These are phyloP conservation scores for Sebastes matsubarae DNA, from an alignment of 2,797 vertebrate genomes.

Conservation along the genomic window DNA sequence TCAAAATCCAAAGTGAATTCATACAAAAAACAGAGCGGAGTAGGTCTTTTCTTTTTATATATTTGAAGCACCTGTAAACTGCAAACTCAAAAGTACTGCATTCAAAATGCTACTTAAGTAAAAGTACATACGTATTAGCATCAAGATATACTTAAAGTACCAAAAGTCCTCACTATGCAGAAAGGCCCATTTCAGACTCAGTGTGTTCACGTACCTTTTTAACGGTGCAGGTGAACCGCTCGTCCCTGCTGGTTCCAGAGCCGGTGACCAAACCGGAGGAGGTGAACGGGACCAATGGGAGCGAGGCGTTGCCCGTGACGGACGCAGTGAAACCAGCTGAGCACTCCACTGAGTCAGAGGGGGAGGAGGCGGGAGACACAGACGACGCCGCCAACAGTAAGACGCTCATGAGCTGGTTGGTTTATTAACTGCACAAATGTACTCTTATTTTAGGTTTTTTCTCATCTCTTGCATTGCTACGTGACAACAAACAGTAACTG, in stretches of 20 bases:
- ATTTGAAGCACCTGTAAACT: neutral
- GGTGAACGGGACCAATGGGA: slow-evolving; percentile 83
- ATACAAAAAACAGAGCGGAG: neutral
- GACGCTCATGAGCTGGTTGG: neutral
- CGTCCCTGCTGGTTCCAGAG: slow-evolving; percentile 90
- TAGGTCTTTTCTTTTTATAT: neutral
- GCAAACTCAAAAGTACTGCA: neutral
- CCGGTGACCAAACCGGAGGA: slow-evolving; percentile 85
- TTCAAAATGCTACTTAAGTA: neutral
- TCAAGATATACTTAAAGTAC: neutral
- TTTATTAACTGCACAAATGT: neutral
- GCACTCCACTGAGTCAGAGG: slow-evolving; percentile 88
- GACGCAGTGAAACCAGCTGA: slow-evolving; percentile 82
- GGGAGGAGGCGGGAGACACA: slow-evolving; percentile 83
- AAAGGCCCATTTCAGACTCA: neutral
- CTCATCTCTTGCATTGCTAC: too few relatives aligned
- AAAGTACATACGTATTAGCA: neutral
- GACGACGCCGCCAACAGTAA: slow-evolving; percentile 77
- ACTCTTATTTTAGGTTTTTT: too few relatives aligned
- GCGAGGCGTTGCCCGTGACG: slow-evolving; percentile 79
- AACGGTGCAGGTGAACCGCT: slow-evolving; percentile 89
- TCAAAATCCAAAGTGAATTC: neutral
- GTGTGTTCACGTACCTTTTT: neutral
- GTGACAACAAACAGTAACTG: neutral
- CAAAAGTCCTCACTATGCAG: neutral